Base-by-base conservation (phyloP, 2,888 invertebrate species). In the Terebella lapidaria region DNA sequence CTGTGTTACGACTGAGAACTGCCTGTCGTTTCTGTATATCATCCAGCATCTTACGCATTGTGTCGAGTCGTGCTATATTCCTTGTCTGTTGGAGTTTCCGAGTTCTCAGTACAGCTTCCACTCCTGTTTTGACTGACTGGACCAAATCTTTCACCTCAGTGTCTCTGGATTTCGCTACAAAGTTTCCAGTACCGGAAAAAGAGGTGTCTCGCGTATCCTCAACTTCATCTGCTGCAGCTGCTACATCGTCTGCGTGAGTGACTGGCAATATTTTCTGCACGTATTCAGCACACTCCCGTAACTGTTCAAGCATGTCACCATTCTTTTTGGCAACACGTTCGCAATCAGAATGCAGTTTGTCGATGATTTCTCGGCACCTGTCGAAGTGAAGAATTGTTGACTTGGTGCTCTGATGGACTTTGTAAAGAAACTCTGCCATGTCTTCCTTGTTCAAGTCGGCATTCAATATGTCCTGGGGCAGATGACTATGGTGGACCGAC, bases 291-390 rank as follows among this genome's bases (percentile, higher is more conserved):
- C 56, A 56, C 22, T 57, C 57, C 4, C 51, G 5, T 4, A 57
- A 18, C 52, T 26, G 10, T 24, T n/a, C 20, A 20, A 55, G n/a
- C 57, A 55, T 10, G 18, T 57, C 57, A 20, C 25, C 54, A 28
- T 57, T 54, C 26, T 26, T 54, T 24, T 24, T 55, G 28, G 57
- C 57, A 3, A 57, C 57, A 18, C 4, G 20, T 24, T 55, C 53
- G 53, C 57, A 57, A 26, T 57, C 57, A 5, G 4, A 4, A 53
- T 57, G 57, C 27, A 57, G 30, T 24, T 57, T 57, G 18, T 57
- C 57, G 3, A 57, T 57, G n/a, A 57, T 53, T 24, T 54, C 57
- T n/a, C 27, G n/a, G 26, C 57, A 57, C 18, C 57, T 5, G 10
- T 55, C 54, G 18, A 57, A 55, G 10, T 57, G 57, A n/a, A 27